phyloP scores from a whole-genome alignment of 2,888 invertebrate species.

The Lordiphosa fenestrarum region DNA sequence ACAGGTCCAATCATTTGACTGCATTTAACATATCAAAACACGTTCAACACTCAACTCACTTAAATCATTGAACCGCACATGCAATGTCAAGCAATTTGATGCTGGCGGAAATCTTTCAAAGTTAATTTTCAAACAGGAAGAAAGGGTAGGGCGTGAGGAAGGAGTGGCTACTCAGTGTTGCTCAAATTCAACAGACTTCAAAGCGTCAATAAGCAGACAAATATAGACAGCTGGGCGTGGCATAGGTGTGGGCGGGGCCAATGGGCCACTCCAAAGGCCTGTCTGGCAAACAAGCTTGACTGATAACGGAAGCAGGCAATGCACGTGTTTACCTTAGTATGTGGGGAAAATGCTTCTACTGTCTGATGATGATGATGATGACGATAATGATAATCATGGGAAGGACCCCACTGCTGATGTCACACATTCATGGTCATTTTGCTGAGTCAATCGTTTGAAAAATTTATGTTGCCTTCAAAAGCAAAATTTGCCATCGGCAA shows the following conservation, averaged over 20 bases:
- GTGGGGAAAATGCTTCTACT: conserved; percentile 30
- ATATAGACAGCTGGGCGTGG: conserved; percentile 26
- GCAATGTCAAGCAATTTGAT: conserved; percentile 59
- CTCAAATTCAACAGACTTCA: conserved; percentile 65
- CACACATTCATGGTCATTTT: conserved; percentile 73
- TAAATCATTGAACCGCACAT: conserved; percentile 57
- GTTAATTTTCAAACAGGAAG: conserved; percentile 62
- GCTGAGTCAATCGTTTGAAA: conserved; percentile 74
- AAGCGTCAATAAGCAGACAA: conserved; percentile 69
- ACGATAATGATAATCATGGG: conserved; percentile 21
- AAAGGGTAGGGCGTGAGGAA: not conserved
- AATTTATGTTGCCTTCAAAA: conserved; percentile 74
- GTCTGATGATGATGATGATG: conserved; percentile 26
- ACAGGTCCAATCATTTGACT: conserved; percentile 5
- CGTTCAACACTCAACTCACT: not conserved
- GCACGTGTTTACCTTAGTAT: conserved; percentile 69
- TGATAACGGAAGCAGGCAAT: conserved; percentile 70
- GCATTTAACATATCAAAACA: conserved; percentile 32
- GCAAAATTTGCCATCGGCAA: conserved; percentile 60
- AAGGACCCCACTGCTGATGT: conserved; percentile 58
- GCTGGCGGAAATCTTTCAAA: conserved; percentile 60
- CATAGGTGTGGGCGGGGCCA: conserved; percentile 18
- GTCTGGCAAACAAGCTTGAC: conserved; percentile 63
- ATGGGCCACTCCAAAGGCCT: conserved; percentile 23
- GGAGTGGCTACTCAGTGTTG: conserved; percentile 38